Evolutionary conservation across 1,140 invertebrate genomes (phyloP).

Genomic region (Micrasema minimum): DNA sequence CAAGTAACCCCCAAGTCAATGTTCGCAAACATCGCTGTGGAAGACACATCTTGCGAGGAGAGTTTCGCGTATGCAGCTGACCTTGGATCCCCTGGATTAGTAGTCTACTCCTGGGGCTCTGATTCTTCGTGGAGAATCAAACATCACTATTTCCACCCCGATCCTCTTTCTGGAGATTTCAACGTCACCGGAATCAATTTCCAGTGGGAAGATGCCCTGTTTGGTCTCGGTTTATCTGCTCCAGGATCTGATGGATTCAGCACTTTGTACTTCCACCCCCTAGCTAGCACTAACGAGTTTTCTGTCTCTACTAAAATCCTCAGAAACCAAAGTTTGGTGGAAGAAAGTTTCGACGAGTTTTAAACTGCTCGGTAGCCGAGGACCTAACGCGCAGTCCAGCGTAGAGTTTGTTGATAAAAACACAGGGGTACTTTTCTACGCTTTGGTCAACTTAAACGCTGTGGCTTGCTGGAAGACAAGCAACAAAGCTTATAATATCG

Average conservation of each 20-base stretch:
- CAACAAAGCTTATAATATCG: slow-evolving; percentile 71
- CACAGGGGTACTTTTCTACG: slow-evolving; percentile 80
- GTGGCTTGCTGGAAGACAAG: slow-evolving; percentile 82
- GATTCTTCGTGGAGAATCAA: slow-evolving; percentile 75
- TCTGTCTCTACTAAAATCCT: slow-evolving; percentile 74
- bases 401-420: slow-evolving; percentile 77
- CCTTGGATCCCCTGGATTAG: slow-evolving; percentile 71
- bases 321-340: slow-evolving; percentile 68
- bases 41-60: slow-evolving; percentile 75
- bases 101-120: slow-evolving; percentile 77
- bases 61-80: slow-evolving; percentile 76
- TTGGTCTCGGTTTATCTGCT: slow-evolving; percentile 74
- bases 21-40: slow-evolving; percentile 80
- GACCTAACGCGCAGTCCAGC: slow-evolving; percentile 77
- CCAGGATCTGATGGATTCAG: slow-evolving; percentile 73
- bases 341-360: slow-evolving; percentile 71
- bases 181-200: slow-evolving; percentile 78
- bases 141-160: slow-evolving; percentile 77
- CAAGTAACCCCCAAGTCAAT: slow-evolving; percentile 77
- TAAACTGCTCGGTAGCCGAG: slow-evolving; percentile 74
- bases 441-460: slow-evolving; percentile 78
- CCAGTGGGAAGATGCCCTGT: slow-evolving; percentile 75
- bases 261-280: slow-evolving; percentile 81
- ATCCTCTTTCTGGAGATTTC: slow-evolving; percentile 76
- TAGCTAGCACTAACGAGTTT: slow-evolving; percentile 80